phyloP scores from a whole-genome alignment of 2,113 vertebrate genomes.

The Motacilla tschutschensis region DNA sequence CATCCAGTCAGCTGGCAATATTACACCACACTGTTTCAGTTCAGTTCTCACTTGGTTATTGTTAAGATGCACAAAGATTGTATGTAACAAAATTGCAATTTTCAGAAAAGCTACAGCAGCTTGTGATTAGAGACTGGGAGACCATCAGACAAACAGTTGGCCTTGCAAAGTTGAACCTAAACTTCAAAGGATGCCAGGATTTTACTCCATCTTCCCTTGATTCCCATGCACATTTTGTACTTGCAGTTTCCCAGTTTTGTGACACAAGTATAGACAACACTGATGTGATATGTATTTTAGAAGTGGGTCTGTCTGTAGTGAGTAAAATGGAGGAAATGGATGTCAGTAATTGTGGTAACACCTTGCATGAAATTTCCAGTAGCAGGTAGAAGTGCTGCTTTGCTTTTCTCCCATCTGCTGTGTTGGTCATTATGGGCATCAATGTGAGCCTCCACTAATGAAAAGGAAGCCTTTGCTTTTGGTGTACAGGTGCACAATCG shows the following conservation, averaged over 20 bases:
- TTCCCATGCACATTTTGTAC: not conserved
- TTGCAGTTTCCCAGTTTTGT: not conserved
- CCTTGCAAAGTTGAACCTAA: not conserved
- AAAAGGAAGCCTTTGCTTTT: not conserved
- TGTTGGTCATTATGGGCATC: not conserved
- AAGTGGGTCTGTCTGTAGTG: not conserved
- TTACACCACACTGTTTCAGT: not conserved
- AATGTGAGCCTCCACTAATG: not conserved
- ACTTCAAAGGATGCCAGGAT: not conserved
- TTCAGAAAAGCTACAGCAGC: not conserved
- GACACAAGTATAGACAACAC: not conserved
- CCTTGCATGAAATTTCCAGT: not conserved
- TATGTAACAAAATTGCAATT: not conserved
- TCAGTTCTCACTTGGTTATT: not conserved
- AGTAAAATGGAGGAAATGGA: not conserved
- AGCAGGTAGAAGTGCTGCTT: not conserved
- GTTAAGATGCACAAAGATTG: not conserved
- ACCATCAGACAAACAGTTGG: not conserved
- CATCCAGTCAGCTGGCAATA: not conserved
- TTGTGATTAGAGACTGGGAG: not conserved
- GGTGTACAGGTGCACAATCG: not conserved
- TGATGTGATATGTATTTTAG: not conserved
- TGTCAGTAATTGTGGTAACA: not conserved
- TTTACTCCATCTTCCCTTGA: not conserved
- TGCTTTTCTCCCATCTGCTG: not conserved